Conservation (phyloP, 2,888 invertebrate species). For the Melinopterus prodromus region DNA sequence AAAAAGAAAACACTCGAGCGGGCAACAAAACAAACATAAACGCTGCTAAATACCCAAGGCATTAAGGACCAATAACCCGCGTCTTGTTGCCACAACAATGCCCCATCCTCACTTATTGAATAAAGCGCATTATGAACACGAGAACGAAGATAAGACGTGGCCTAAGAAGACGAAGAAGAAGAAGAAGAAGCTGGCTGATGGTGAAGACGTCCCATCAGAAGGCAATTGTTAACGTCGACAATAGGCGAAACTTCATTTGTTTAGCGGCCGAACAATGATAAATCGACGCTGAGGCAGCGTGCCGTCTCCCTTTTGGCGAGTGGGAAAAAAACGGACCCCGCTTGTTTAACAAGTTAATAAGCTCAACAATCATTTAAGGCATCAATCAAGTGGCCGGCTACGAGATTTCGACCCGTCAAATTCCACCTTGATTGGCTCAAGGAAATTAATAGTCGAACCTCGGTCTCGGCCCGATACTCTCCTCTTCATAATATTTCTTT, state of each 20-base stretch:
- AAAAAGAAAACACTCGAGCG: slow-evolving; percentile 29
- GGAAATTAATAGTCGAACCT: slow-evolving; percentile 60
- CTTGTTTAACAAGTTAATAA: slow-evolving; percentile 62
- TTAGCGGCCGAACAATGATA: slow-evolving; percentile 53
- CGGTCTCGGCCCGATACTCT: neutral
- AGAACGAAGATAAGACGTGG: neutral
- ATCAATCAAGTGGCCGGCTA: slow-evolving; percentile 56
- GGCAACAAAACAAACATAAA: slow-evolving; percentile 43
- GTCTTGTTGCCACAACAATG: slow-evolving; percentile 44
- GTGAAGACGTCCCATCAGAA: slow-evolving; percentile 47
- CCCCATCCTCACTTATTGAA: slow-evolving; percentile 42
- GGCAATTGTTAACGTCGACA: slow-evolving; percentile 56
- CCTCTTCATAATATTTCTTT: neutral
- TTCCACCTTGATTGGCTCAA: slow-evolving; percentile 60
- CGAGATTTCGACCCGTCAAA: slow-evolving; percentile 53
- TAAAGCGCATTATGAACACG: slow-evolving; percentile 19
- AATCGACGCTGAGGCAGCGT: slow-evolving; percentile 50
- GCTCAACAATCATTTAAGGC: slow-evolving; percentile 60
- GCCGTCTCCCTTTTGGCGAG: slow-evolving; percentile 7
- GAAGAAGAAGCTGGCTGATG: slow-evolving; percentile 30
- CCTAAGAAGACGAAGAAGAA: slow-evolving; percentile 24
- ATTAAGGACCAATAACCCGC: slow-evolving; percentile 49
- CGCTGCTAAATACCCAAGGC: slow-evolving; percentile 45
- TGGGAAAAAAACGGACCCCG: slow-evolving; percentile 33
- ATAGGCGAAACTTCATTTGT: slow-evolving; percentile 55